phyloP scores from a whole-genome alignment of 2,797 vertebrate species.

The Masticophis lateralis region DNA sequence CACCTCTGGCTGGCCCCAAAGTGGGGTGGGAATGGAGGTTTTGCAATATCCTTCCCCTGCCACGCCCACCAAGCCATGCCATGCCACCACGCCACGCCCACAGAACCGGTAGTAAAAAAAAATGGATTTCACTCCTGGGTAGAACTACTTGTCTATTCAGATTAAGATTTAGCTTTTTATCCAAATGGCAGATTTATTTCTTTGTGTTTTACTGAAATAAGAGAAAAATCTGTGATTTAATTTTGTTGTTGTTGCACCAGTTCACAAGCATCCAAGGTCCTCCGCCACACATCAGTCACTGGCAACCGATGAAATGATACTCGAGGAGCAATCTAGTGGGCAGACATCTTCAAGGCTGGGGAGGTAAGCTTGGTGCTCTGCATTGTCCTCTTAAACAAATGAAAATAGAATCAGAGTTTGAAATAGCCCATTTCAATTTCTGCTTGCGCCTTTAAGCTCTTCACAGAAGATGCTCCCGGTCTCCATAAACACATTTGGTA shows the following conservation, averaged over 20 bases:
- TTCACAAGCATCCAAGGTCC: not conserved
- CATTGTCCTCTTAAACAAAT: not conserved
- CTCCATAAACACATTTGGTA: not conserved
- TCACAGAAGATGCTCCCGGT: not conserved
- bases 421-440: not conserved
- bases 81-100: no score
- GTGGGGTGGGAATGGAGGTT: no score
- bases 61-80: no score
- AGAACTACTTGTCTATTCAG: not conserved
- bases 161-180: not conserved
- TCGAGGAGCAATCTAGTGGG: not conserved
- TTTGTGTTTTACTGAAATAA: not conserved
- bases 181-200: not conserved
- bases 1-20: no score
- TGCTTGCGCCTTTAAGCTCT: not conserved
- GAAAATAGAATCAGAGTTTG: not conserved
- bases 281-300: not conserved
- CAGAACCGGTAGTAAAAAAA: no score
- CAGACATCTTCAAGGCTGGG: not conserved
- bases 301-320: not conserved
- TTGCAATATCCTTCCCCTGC: no score
- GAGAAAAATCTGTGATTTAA: not conserved
- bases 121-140: not conserved
- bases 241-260: constrained; percentile 37
- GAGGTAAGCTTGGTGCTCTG: constrained; percentile 48